A percentile compares a stretch with the other conserved stretches of the same genome.
phyloP scores from a whole-genome alignment of 2,888 invertebrate species.

The Scelioninae gen. 1 region DNA sequence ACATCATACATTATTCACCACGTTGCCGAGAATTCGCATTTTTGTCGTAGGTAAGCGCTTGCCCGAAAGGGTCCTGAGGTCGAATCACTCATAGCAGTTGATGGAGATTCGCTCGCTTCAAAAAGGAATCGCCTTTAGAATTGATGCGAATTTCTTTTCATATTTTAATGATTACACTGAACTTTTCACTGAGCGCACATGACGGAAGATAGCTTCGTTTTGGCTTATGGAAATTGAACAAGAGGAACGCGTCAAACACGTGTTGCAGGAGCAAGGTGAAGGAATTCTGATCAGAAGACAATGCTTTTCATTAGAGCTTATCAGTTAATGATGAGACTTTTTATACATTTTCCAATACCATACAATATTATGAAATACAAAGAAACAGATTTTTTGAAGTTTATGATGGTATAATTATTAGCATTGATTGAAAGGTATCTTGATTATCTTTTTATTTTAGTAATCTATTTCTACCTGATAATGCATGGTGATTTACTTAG shows the following conservation, averaged over 20 bases:
- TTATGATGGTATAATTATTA: too few relatives aligned
- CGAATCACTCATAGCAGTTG: constrained; percentile 50
- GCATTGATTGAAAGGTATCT: too few relatives aligned
- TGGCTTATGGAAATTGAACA: constrained; percentile 13
- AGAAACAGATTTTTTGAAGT: too few relatives aligned
- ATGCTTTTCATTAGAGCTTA: constrained; percentile 18
- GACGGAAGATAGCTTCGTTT: constrained; percentile 29
- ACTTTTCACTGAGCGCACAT: constrained; percentile 30
- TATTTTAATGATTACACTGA: constrained; percentile 33
- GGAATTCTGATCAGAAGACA: constrained; percentile 12
- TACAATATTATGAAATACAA: too few relatives aligned
- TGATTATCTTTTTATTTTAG: too few relatives aligned
- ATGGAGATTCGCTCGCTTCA: constrained; percentile 27
- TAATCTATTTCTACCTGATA: too few relatives aligned
- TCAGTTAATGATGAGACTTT: constrained; percentile 19
- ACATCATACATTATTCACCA: constrained; percentile 59
- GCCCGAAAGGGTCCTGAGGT: constrained; percentile 44
- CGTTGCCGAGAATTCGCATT: constrained; percentile 40
- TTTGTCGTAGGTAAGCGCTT: constrained; percentile 15
- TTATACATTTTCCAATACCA: too few relatives aligned
- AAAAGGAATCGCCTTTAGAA: constrained; percentile 32
- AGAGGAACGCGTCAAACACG: constrained; percentile 36
- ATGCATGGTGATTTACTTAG: too few relatives aligned
- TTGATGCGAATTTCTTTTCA: constrained; percentile 49
- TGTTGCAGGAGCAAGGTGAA: constrained; percentile 5